Conservation (phyloP, 2,797 vertebrate species). For the Sternotherus odoratus region DNA sequence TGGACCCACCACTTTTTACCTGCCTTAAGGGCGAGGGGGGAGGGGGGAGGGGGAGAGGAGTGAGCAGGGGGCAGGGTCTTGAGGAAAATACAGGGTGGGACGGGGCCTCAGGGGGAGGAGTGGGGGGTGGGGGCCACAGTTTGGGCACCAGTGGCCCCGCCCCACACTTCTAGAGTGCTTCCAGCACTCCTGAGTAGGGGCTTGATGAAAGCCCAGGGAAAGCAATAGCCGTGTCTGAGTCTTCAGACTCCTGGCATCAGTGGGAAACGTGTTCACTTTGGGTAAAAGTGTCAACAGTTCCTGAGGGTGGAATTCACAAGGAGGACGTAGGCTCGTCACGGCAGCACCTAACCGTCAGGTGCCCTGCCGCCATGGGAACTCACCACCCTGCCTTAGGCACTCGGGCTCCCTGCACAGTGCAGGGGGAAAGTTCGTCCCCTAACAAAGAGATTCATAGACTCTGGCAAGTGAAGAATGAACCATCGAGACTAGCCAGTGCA, state of each 20-base stretch:
- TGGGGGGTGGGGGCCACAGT: no score
- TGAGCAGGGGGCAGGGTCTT: no score
- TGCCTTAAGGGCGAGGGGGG: no score
- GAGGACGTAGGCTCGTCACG: no score
- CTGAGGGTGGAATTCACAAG: neutral
- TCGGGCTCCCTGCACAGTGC: neutral
- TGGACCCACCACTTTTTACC: no score
- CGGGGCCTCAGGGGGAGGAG: no score
- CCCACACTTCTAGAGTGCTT: no score
- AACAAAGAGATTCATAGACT: neutral
- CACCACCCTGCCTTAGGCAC: neutral
- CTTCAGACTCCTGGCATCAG: neutral
- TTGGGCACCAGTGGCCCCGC: no score
- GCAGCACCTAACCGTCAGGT: no score
- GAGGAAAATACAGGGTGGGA: no score
- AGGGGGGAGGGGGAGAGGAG: no score
- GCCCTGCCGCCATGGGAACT: neutral
- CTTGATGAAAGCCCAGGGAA: neutral
- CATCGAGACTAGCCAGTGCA: neutral
- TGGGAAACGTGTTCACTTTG: neutral
- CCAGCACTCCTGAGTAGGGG: neutral
- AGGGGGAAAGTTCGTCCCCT: neutral
- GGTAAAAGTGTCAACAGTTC: neutral
- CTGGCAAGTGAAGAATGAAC: neutral
- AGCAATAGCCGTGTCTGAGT: neutral